phyloP scores from a whole-genome alignment of 2,888 invertebrate genomes.

The Andricus curvator region DNA sequence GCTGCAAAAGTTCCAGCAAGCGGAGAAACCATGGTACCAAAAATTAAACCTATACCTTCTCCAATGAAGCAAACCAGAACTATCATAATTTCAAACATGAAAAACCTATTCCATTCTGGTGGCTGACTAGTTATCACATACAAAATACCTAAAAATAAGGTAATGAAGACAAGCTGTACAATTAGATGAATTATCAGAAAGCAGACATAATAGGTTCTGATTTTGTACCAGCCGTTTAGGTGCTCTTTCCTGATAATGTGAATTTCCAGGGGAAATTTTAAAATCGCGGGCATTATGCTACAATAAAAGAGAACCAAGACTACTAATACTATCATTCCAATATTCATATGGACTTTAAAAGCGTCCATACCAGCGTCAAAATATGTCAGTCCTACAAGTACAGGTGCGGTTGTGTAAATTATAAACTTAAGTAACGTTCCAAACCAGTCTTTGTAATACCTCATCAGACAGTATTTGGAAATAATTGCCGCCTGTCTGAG shows the following conservation, averaged over 20 bases:
- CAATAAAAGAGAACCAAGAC: constrained; percentile 87
- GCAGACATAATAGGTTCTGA: constrained; percentile 88
- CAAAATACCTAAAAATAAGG: constrained; percentile 83
- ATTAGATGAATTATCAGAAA: constrained; percentile 85
- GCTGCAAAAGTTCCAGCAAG: too few species aligned
- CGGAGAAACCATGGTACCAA: too few species aligned
- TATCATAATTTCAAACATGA: too few species aligned
- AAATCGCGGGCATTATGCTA: constrained; percentile 89
- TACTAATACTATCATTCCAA: constrained; percentile 84
- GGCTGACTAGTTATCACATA: constrained; percentile 94
- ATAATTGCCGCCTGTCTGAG: constrained; percentile 84
- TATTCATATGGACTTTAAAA: constrained; percentile 85
- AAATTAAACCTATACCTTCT: too few species aligned
- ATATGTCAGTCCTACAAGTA: constrained; percentile 85
- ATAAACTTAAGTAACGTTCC: constrained; percentile 85
- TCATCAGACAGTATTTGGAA: constrained; percentile 83
- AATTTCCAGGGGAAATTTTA: constrained; percentile 88
- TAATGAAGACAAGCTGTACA: constrained; percentile 84
- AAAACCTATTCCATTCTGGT: constrained; percentile 55
- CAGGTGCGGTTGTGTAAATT: constrained; percentile 84
- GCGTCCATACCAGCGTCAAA: constrained; percentile 85
- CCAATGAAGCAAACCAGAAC: too few species aligned
- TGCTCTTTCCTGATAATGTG: constrained; percentile 87
- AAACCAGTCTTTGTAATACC: constrained; percentile 90
- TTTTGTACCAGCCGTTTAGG: constrained; percentile 92